These are phyloP conservation scores for Arothron firmamentum DNA, from an alignment of 2,113 vertebrate species.

Conservation along the genomic window DNA sequence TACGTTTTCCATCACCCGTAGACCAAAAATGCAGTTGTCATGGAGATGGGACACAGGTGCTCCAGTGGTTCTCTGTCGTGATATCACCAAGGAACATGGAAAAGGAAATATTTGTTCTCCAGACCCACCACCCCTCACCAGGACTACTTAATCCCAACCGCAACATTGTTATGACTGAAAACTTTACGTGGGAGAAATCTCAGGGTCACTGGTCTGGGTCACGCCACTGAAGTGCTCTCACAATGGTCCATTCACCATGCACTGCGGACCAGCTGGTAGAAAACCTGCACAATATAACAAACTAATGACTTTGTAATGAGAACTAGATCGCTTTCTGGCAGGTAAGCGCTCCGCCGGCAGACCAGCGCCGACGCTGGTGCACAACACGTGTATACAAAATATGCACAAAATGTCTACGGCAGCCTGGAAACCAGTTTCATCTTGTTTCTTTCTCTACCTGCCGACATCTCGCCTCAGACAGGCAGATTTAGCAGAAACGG, in stretches of 20 bases:
- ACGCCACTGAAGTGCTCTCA: slow-evolving; percentile 3
- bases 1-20: slow-evolving; percentile 46
- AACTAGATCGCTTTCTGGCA: slow-evolving; percentile 16
- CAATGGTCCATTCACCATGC: slow-evolving; percentile 15
- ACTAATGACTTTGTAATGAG: slow-evolving; percentile 18
- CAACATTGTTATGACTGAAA: slow-evolving; percentile 21
- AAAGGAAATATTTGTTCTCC: slow-evolving; percentile 24
- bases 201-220: slow-evolving; percentile 14
- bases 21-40: slow-evolving; percentile 37
- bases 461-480: slow-evolving; percentile 66
- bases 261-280: slow-evolving; percentile 8
- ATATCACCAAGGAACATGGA: slow-evolving; percentile 44
- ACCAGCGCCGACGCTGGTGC: background rate
- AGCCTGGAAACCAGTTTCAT: slow-evolving; percentile 41
- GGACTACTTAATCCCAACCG: slow-evolving; percentile 13
- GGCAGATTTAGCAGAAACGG: slow-evolving; percentile 68
- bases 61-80: slow-evolving; percentile 33
- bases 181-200: slow-evolving; percentile 15
- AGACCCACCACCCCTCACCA: slow-evolving; percentile 4
- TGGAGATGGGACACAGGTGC: slow-evolving; percentile 64
- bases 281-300: background rate
- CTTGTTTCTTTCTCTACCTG: slow-evolving; percentile 34
- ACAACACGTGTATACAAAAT: background rate
- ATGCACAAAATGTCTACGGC: background rate
- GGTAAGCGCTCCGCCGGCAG: slow-evolving; percentile 12